Evolutionary conservation across 2,113 vertebrate species (phyloP), one percentile per base, ranked within the genome.

Genomic region (Nothobranchius kuhntae): DNA sequence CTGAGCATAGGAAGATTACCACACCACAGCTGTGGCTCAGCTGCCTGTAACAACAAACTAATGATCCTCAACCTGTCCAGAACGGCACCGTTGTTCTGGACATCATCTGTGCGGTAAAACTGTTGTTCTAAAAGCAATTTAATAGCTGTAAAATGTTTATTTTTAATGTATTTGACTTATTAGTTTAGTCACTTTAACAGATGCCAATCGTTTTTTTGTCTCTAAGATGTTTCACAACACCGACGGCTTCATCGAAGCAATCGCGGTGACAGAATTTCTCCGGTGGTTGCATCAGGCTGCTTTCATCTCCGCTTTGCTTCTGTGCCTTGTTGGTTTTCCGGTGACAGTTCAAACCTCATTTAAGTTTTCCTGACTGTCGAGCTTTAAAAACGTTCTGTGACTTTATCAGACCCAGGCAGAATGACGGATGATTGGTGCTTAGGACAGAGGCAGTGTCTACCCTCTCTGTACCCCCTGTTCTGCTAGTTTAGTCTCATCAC

Each of bases 371-470:
- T 68, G 70, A 82, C 77, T 69, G 71, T 55, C 15, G 59, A 59
- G 76, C 81, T 78, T 80, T 78, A 57, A 81, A 30, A 77, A 82
- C 69, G 75, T 75, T 68, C 65, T 71, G 55, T 72, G 81, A 64
- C 75, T 82, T 75, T 63, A 77, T 85, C 75, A 15, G 35, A 17
- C 68, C 68, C 76, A 71, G 72, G 56, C 10, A 45, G 68, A 53
- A 62, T 54, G 60, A 78, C 73, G 78, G 84, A 60, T 14, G 70
- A 86, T 75, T 77, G 65, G 56, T 35, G 78, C 69, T 81, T 80
- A 84, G 38, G 38, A 21, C 21, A 1, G 21, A 40, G 38, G 38
- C 38, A 7, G 7, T 40, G 38, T 40, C 77, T 75, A n/a, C 70
- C 71, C 73, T 6, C 80, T 45, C 67, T 56, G 77, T 60, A 53